Conservation (phyloP, 2,113 vertebrate genomes). For the Sylvietta virens region DNA sequence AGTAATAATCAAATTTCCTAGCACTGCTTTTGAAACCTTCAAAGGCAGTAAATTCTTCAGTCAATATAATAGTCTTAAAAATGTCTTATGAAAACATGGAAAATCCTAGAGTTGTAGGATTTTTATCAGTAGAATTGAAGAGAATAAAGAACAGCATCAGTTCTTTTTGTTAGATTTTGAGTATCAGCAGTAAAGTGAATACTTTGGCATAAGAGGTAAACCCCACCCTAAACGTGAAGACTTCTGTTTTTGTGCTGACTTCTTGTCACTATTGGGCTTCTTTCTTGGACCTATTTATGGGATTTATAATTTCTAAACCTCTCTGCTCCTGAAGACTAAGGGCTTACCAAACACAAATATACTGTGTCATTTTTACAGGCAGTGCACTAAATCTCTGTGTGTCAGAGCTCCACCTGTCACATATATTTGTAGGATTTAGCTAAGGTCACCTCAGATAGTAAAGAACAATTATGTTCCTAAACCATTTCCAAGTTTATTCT, state of each 20-base stretch:
- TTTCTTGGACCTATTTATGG: background rate
- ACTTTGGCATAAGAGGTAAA: background rate
- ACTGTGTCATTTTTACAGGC: background rate
- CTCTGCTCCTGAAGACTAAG: background rate
- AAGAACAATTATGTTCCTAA: background rate
- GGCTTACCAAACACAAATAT: background rate
- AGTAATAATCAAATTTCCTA: background rate
- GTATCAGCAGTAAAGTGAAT: background rate
- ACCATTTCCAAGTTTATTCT: background rate
- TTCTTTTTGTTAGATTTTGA: background rate
- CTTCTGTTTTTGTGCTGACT: rapidly evolving
- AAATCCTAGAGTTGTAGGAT: background rate
- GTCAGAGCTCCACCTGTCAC: background rate
- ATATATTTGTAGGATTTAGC: background rate
- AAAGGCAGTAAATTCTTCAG: background rate
- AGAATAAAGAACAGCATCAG: background rate
- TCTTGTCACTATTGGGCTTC: background rate
- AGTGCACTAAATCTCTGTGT: background rate
- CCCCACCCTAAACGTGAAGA: background rate
- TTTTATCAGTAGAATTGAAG: background rate
- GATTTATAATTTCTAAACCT: background rate
- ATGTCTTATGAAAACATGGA: background rate
- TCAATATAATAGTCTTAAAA: background rate
- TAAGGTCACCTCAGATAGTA: background rate
- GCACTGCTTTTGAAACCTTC: background rate